A percentile compares a stretch with the other conserved stretches of the same genome.
Evolutionary conservation across 2,797 vertebrate species (phyloP).

Genomic region (Centropyge bicolor): DNA sequence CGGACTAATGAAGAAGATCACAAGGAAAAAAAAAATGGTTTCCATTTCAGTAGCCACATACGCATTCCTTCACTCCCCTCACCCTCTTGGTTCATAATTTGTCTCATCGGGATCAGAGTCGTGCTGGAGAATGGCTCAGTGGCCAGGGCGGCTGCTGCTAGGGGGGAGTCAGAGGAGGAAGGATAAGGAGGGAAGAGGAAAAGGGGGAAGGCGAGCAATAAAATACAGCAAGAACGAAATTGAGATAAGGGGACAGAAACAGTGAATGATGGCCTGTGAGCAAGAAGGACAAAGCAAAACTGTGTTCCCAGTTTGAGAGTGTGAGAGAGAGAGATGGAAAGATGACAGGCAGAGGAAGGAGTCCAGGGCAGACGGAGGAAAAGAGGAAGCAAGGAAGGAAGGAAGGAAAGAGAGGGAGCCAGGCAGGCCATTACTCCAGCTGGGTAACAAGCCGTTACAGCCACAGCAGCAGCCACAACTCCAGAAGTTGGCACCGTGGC

Average conservation of each 20-base stretch:
- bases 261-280: slow-evolving; percentile 40
- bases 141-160: slow-evolving; percentile 35
- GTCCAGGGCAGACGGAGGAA: neutral
- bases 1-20: slow-evolving; percentile 36
- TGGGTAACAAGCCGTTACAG: slow-evolving; percentile 82
- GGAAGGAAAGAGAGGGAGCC: slow-evolving; percentile 41
- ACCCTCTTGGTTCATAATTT: slow-evolving; percentile 42
- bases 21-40: slow-evolving; percentile 32
- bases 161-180: slow-evolving; percentile 18
- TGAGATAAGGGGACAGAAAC: slow-evolving; percentile 51
- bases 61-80: slow-evolving; percentile 4
- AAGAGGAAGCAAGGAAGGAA: slow-evolving; percentile 19
- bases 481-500: slow-evolving; percentile 70
- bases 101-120: slow-evolving; percentile 54
- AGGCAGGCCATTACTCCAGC: slow-evolving; percentile 78
- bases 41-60: slow-evolving; percentile 43
- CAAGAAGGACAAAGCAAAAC: slow-evolving; percentile 23
- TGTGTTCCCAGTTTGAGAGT: slow-evolving; percentile 5
- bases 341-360: slow-evolving; percentile 4
- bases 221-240: slow-evolving; percentile 41
- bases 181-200: neutral
- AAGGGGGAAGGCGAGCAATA: slow-evolving; percentile 22
- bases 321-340: slow-evolving; percentile 1
- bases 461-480: slow-evolving; percentile 77
- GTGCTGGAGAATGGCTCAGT: slow-evolving; percentile 51